Percentiles rank a stretch among this genome's conserved stretches.
phyloP scores from a whole-genome alignment of 2,888 invertebrate species.

The Kuschelorhynchus macadamiae region DNA sequence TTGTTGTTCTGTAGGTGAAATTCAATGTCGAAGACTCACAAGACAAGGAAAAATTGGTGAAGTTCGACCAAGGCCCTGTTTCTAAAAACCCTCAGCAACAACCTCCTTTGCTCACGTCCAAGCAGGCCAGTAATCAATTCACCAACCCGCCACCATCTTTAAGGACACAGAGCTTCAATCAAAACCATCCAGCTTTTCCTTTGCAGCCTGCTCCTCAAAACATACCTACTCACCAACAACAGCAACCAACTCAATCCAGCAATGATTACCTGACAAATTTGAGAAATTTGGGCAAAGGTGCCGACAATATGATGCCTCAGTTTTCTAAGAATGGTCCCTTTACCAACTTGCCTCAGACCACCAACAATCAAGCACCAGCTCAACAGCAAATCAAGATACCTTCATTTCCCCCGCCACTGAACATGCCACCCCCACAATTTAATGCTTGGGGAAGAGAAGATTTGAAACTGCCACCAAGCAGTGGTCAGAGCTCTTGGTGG shows the following conservation, averaged over 20 bases:
- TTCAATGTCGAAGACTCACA: constrained; percentile 63
- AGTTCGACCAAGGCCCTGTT: constrained; percentile 53
- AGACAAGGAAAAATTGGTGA: constrained; percentile 60
- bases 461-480: constrained; percentile 20
- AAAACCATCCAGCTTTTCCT: constrained; percentile 57
- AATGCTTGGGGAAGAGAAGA: constrained; percentile 53
- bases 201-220: constrained; percentile 43
- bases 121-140: constrained; percentile 48
- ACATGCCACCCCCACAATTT: constrained; percentile 50
- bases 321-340: constrained; percentile 40
- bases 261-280: constrained; percentile 59
- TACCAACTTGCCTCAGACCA: constrained; percentile 25
- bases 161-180: constrained; percentile 58
- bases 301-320: constrained; percentile 45
- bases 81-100: constrained; percentile 14
- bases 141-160: constrained; percentile 50
- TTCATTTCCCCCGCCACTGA: constrained; percentile 47
- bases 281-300: constrained; percentile 58
- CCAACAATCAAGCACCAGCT: constrained; percentile 9
- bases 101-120: constrained; percentile 6
- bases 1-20: constrained; percentile 67
- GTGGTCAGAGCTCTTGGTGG: constrained; percentile 35
- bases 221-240: not conserved
- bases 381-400: constrained; percentile 36
- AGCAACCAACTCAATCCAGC: constrained; percentile 30